Percentiles rank a stretch among this genome's conserved stretches.
Conservation (phyloP, 2,113 vertebrate species). For the Mus pahari region DNA sequence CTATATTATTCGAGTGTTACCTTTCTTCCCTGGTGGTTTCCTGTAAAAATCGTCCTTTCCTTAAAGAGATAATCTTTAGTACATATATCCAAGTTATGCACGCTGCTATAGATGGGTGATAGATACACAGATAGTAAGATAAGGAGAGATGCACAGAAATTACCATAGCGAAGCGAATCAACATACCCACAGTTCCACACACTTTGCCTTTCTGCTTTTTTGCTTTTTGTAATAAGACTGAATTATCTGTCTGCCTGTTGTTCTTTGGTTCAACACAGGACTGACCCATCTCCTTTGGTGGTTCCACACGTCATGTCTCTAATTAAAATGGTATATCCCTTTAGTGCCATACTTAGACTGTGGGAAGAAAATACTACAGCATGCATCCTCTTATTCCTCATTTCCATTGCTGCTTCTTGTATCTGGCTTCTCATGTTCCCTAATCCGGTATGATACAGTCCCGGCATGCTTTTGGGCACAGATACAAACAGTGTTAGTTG, state of each 20-base stretch:
- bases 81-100: background rate
- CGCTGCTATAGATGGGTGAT: background rate
- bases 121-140: background rate
- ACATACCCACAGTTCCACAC: background rate
- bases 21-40: background rate
- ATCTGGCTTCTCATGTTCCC: background rate
- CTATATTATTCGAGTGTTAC: fast-evolving
- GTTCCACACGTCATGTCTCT: background rate
- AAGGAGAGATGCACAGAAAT: background rate
- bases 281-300: background rate
- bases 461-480: background rate
- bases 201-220: background rate
- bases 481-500: background rate
- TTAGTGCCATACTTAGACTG: background rate
- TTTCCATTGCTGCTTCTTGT: background rate
- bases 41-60: background rate
- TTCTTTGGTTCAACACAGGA: background rate
- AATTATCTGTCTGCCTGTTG: background rate
- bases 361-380: background rate
- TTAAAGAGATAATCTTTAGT: background rate
- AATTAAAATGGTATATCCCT: background rate
- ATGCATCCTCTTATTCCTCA: background rate
- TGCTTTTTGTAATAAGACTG: background rate
- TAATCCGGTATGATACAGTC: background rate
- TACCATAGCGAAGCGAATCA: background rate